A percentile compares a stretch with the other conserved stretches of the same genome.
Evolutionary conservation across 2,888 invertebrate species (phyloP).

Genomic region (Pristionchus entomophagus): DNA sequence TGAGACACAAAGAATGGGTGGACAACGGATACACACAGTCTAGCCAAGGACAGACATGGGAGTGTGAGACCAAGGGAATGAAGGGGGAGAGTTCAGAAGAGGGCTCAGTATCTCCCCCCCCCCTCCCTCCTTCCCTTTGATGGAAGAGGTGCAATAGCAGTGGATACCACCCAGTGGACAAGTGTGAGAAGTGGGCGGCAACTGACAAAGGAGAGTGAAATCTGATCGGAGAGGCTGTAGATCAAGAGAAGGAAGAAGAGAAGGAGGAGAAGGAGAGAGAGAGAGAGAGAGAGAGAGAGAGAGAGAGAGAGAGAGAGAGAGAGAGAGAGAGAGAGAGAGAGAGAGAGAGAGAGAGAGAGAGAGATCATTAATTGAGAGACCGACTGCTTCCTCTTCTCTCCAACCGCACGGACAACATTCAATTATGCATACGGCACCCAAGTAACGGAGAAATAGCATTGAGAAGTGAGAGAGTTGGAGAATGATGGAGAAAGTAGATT

Average conservation of each 20-base stretch:
- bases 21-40: not conserved
- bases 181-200: conserved; percentile 6
- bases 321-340: not conserved
- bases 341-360: not conserved
- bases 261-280: not conserved
- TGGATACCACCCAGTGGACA: not conserved
- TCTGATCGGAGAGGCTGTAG: conserved; percentile 33
- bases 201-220: conserved; percentile 38
- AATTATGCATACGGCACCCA: conserved; percentile 36
- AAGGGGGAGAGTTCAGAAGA: not conserved
- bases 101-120: not conserved
- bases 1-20: conserved; percentile 15
- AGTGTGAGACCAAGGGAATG: not conserved
- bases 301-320: not conserved
- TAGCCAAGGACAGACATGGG: conserved; percentile 5
- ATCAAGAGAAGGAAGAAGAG: not conserved
- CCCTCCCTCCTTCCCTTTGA: no score
- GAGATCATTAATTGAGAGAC: conserved; percentile 17
- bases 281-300: not conserved
- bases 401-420: conserved; percentile 28
- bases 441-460: not conserved
- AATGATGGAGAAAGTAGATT: not conserved
- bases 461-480: conserved; percentile 9
- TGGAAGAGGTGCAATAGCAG: not conserved
- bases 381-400: conserved; percentile 25